Evolutionary conservation across 2,888 invertebrate species (phyloP), one percentile per base, ranked within the genome.

Genomic region (Platerodrilus igneus): DNA sequence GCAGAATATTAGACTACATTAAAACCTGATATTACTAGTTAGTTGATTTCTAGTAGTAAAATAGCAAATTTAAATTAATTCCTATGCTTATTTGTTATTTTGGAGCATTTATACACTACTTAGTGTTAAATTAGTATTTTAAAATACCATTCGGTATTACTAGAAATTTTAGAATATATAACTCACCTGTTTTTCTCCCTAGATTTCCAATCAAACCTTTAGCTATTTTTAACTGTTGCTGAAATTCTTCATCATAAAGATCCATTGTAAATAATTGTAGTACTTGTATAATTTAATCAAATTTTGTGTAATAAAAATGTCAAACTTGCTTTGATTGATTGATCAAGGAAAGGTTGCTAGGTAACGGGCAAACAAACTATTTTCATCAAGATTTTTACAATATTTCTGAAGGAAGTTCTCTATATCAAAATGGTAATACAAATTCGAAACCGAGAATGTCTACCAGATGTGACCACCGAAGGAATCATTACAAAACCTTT

Each of bases 211-310:
- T 60, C 2, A 77, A 54, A 3, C 58, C 57, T 43, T 68, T 68
- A 0, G 75, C 73, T 10, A 73, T 50, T 32, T 68, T 66, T 41
- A 72, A 62, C 50, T 75, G 67, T 35, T 65, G 64, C 25, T 68
- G 59, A 52, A 76, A 77, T 50, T 75, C 73, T 48, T 74, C 72
- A 55, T 75, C 73, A 41, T 75, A 68, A 30, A 69, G 54, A 46
- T 67, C 65, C 20, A 58, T 43, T 4, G n/a, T n/a, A n/a, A n/a
- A n/a, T n/a, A n/a, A n/a, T 25, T 25, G 9, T 2, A 3, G 18
- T 10, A 29, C 17, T 27, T 27, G 7, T 14, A 15, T 14, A 27
- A 27, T 14, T 13, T 8, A 18, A 46, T n/a, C n/a, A n/a, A 28
- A 39, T 41, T 34, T 42, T 44, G 47, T 40, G 49, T 30, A 19